Conservation (phyloP, 2,888 invertebrate genomes). For the Rugalucina vietnamica region DNA sequence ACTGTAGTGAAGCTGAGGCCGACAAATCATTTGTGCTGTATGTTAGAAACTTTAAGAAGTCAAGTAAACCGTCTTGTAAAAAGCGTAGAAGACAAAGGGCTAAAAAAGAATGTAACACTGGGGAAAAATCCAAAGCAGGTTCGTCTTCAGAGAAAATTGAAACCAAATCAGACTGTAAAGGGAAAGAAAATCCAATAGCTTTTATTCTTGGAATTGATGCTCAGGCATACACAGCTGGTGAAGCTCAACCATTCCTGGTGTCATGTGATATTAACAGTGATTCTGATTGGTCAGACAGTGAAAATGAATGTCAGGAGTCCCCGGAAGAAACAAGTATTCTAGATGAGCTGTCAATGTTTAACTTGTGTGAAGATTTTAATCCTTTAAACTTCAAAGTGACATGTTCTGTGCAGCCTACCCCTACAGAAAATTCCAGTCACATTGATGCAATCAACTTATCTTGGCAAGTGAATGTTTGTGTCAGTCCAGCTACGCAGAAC, state of each 20-base stretch:
- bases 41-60: constrained; percentile 46
- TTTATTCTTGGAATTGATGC: constrained; percentile 63
- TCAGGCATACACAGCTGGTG: background rate
- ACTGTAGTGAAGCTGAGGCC: background rate
- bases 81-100: constrained; percentile 62
- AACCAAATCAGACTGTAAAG: background rate
- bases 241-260: constrained; percentile 53
- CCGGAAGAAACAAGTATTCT: constrained; percentile 21
- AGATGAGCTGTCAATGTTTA: constrained; percentile 29
- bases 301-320: constrained; percentile 45
- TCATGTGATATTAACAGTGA: constrained; percentile 56
- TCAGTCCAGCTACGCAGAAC: constrained; percentile 18
- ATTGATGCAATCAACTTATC: constrained; percentile 64
- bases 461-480: constrained; percentile 59
- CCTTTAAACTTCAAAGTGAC: constrained; percentile 55
- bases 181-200: constrained; percentile 43
- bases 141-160: background rate
- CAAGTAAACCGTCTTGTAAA: constrained; percentile 59
- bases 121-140: background rate
- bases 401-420: constrained; percentile 42
- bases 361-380: constrained; percentile 16
- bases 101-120: constrained; percentile 29
- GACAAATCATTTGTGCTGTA: constrained; percentile 38
- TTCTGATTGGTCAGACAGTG: constrained; percentile 60
- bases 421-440: constrained; percentile 20